phyloP scores from a whole-genome alignment of 2,113 vertebrate species.

The Isurus oxyrinchus region DNA sequence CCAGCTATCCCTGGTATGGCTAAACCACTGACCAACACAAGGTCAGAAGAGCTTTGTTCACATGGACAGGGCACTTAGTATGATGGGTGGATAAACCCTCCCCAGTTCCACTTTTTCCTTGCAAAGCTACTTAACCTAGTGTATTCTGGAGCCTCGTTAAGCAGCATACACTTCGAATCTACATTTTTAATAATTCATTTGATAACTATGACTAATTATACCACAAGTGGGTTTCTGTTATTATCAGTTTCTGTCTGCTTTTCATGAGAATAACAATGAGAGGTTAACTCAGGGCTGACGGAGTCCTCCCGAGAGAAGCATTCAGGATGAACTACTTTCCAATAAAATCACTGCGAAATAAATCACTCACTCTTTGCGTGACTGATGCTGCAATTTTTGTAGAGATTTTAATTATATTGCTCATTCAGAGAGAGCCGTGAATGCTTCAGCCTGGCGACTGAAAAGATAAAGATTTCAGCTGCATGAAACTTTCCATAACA shows the following conservation, averaged over 20 bases:
- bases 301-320: slow-evolving; percentile 8
- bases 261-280: background rate
- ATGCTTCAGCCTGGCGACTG: background rate
- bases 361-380: background rate
- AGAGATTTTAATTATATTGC: background rate
- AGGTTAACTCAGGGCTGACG: background rate
- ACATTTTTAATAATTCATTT: slow-evolving; percentile 22
- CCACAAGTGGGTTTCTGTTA: background rate
- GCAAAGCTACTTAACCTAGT: background rate
- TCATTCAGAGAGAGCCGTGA: background rate
- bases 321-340: slow-evolving; percentile 23
- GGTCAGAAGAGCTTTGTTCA: background rate
- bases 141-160: background rate
- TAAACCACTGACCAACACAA: background rate
- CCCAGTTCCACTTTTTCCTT: background rate
- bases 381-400: slow-evolving; percentile 2
- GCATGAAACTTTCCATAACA: background rate
- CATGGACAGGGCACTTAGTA: background rate
- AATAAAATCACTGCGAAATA: slow-evolving; percentile 21
- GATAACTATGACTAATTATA: slow-evolving; percentile 25
- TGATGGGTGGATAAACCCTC: background rate
- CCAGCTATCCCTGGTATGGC: background rate
- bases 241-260: slow-evolving; percentile 13
- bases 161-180: background rate
- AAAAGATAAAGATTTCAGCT: slow-evolving; percentile 22